A percentile compares a stretch with the other conserved stretches of the same genome.
phyloP scores from a whole-genome alignment of 2,888 invertebrate genomes.

The Lochmaea capreae region DNA sequence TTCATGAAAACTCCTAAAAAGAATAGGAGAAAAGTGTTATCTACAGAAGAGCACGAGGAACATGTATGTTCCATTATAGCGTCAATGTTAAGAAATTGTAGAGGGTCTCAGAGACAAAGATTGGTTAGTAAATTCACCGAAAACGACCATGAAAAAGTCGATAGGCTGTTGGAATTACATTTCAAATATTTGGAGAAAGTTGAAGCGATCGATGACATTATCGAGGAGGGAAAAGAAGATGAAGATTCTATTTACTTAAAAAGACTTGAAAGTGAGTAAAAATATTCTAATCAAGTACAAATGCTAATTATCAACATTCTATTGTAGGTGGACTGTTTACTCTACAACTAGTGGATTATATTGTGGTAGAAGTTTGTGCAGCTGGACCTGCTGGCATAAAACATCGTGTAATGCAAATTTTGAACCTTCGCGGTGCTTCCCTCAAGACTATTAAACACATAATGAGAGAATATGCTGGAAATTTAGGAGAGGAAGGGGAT shows the following conservation, averaged over 20 bases:
- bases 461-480: conserved; percentile 97
- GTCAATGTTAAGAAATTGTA: conserved; percentile 92
- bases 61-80: conserved; percentile 94
- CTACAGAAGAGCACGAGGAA: conserved; percentile 93
- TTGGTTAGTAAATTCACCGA: conserved; percentile 96
- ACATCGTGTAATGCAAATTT: conserved; percentile 87
- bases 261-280: conserved; percentile 75
- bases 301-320: not conserved
- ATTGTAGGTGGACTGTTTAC: conserved; percentile 84
- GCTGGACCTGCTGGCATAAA: conserved; percentile 80
- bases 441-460: conserved; percentile 92
- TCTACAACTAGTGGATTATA: conserved; percentile 93
- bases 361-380: conserved; percentile 82
- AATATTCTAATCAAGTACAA: not conserved
- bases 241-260: conserved; percentile 87
- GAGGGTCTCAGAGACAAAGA: conserved; percentile 92
- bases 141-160: conserved; percentile 98
- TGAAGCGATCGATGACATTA: conserved; percentile 81
- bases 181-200: conserved; percentile 97
- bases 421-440: conserved; percentile 90
- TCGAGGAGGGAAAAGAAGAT: conserved; percentile 70
- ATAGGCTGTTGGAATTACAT: conserved; percentile 94
- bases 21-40: conserved; percentile 78
- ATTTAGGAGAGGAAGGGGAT: conserved; percentile 91
- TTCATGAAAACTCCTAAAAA: conserved; percentile 99